Conservation (phyloP, 2,888 invertebrate species). For the Stenoptilia bipunctidactyla region DNA sequence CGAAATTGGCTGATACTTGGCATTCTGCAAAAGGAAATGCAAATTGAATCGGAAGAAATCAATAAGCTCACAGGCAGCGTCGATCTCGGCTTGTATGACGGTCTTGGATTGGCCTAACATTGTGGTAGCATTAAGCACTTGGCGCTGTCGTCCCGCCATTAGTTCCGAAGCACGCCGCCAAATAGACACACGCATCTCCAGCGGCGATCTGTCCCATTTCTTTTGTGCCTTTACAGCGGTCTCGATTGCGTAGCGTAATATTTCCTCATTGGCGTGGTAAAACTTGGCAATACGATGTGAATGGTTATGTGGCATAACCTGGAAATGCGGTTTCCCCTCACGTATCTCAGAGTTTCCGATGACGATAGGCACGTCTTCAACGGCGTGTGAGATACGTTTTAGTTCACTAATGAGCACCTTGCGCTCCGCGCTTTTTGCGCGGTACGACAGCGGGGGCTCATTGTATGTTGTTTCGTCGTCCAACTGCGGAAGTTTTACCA, state of each 20-base stretch:
- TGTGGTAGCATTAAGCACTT: constrained; percentile 92
- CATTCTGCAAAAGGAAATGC: constrained; percentile 84
- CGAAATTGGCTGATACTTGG: constrained; percentile 93
- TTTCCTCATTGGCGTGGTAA: constrained; percentile 89
- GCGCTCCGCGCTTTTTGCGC: constrained; percentile 86
- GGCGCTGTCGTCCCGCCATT: constrained; percentile 89
- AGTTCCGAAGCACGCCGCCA: constrained; percentile 92
- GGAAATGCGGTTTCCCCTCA: constrained; percentile 81
- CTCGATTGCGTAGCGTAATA: constrained; percentile 88
- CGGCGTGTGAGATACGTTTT: constrained; percentile 71
- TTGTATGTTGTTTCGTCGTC: constrained; percentile 79
- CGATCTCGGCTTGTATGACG: constrained; percentile 97
- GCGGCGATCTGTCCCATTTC: constrained; percentile 90
- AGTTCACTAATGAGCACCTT: constrained; percentile 78
- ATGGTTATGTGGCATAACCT: constrained; percentile 94
- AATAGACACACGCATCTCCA: constrained; percentile 84
- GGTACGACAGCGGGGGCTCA: constrained; percentile 86
- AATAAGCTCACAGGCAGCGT: constrained; percentile 93
- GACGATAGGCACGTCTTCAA: constrained; percentile 94
- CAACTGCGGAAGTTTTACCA: constrained; percentile 75
- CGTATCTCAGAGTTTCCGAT: constrained; percentile 91
- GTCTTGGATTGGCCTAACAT: constrained; percentile 98
- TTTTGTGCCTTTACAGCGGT: constrained; percentile 82
- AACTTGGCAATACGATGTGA: constrained; percentile 88
- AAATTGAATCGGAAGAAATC: constrained; percentile 94